Evolutionary conservation across 2,113 vertebrate genomes (phyloP).

Genomic region (Axis porcinus): DNA sequence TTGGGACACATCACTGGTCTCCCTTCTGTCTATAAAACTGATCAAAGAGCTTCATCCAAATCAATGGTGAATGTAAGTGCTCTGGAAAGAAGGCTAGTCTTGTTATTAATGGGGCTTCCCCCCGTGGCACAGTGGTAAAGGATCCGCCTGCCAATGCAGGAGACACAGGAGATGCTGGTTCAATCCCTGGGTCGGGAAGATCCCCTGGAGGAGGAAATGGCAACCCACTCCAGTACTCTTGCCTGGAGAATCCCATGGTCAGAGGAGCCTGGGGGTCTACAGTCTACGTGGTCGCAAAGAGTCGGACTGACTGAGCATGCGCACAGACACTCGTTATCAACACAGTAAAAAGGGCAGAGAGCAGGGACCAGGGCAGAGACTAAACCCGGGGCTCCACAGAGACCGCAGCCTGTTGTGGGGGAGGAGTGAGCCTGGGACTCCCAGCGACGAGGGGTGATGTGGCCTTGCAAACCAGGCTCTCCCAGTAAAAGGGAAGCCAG

Average conservation of each 20-base stretch:
- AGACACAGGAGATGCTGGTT: background rate
- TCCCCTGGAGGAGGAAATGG: background rate
- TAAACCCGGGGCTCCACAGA: background rate
- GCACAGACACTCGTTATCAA: background rate
- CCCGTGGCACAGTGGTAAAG: background rate
- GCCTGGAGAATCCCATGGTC: background rate
- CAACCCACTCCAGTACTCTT: background rate
- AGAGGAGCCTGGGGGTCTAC: background rate
- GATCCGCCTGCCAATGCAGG: background rate
- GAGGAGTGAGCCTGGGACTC: background rate
- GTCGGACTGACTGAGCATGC: background rate
- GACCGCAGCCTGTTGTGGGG: background rate
- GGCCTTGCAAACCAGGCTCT: background rate
- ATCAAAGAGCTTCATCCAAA: background rate
- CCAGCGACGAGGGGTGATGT: accelerated
- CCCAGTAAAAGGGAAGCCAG: background rate
- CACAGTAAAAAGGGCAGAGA: background rate
- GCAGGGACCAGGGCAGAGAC: background rate
- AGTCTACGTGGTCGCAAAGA: background rate
- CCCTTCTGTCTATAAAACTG: background rate
- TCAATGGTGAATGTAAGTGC: accelerated
- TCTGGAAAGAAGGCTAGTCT: background rate
- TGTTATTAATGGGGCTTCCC: accelerated
- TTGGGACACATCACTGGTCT: background rate
- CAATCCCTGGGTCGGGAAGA: background rate